A percentile compares a stretch with the other conserved stretches of the same genome.
These are phyloP conservation scores for Chiloscyllium plagiosum DNA, from an alignment of 2,113 vertebrate genomes.

Conservation along the genomic window DNA sequence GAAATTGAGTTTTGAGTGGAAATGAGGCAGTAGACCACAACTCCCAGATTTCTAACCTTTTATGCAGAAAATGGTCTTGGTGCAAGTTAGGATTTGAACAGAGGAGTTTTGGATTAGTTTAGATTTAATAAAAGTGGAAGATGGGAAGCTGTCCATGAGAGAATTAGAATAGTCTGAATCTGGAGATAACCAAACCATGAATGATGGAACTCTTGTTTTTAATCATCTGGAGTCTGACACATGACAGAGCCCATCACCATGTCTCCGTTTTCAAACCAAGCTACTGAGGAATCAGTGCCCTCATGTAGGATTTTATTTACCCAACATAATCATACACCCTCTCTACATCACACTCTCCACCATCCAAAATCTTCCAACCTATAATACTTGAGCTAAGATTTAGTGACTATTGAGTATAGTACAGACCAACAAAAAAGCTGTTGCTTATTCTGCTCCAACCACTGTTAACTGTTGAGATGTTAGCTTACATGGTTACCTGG, in stretches of 20 bases:
- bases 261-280: not conserved
- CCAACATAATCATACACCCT: not conserved
- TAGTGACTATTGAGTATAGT: not conserved
- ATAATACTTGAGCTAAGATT: not conserved
- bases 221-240: not conserved
- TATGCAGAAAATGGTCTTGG: not conserved
- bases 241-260: not conserved
- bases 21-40: too few relatives aligned
- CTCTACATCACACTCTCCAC: not conserved
- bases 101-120: not conserved
- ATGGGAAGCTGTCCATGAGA: not conserved
- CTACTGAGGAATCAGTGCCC: not conserved
- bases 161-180: not conserved
- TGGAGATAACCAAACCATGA: not conserved
- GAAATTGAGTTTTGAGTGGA: too few relatives aligned
- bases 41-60: too few relatives aligned
- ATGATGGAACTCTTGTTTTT: not conserved
- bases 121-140: not conserved
- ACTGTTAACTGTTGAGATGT: not conserved
- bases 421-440: not conserved
- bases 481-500: not conserved
- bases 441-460: not conserved
- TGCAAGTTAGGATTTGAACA: not conserved
- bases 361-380: not conserved
- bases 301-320: not conserved